Percentiles rank a stretch among this genome's conserved stretches.
Evolutionary conservation across 2,888 invertebrate species (phyloP).

Genomic region (Synanthedon vespiformis): DNA sequence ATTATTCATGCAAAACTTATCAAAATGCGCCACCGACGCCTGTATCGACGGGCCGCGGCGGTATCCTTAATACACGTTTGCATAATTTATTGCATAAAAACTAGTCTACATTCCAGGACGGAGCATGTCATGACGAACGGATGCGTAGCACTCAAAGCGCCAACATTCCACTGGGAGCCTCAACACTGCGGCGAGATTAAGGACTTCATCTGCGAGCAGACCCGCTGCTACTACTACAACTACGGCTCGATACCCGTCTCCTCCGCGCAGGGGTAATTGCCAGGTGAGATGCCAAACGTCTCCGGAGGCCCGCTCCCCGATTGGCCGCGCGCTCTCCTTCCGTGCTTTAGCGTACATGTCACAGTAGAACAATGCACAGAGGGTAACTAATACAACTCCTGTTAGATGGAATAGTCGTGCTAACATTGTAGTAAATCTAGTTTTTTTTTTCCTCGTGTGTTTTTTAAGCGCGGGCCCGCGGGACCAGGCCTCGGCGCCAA

Average conservation of each 20-base stretch:
- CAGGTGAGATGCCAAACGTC: slow-evolving; percentile 78
- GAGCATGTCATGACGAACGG: slow-evolving; percentile 73
- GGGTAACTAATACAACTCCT: neutral
- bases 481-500: slow-evolving; percentile 65
- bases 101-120: slow-evolving; percentile 44
- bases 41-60: neutral
- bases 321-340: slow-evolving; percentile 47
- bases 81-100: slow-evolving; percentile 1
- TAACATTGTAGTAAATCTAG: slow-evolving; percentile 33
- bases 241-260: slow-evolving; percentile 91
- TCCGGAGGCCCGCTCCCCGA: slow-evolving; percentile 66
- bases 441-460: slow-evolving; percentile 19
- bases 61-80: neutral
- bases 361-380: neutral
- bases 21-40: no score
- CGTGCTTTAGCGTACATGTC: no score
- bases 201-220: slow-evolving; percentile 92
- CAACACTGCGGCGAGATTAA: slow-evolving; percentile 86
- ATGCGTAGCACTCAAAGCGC: slow-evolving; percentile 83
- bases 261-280: slow-evolving; percentile 90
- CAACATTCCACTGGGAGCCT: slow-evolving; percentile 83
- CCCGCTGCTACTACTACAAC: slow-evolving; percentile 91
- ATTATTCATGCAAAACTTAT: no score
- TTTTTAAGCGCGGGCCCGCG: slow-evolving; percentile 58
- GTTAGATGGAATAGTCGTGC: slow-evolving; percentile 31